Percentiles rank a stretch among this genome's conserved stretches.
Evolutionary conservation across 2,113 vertebrate genomes (phyloP).

Genomic region (Odobenus rosmarus): DNA sequence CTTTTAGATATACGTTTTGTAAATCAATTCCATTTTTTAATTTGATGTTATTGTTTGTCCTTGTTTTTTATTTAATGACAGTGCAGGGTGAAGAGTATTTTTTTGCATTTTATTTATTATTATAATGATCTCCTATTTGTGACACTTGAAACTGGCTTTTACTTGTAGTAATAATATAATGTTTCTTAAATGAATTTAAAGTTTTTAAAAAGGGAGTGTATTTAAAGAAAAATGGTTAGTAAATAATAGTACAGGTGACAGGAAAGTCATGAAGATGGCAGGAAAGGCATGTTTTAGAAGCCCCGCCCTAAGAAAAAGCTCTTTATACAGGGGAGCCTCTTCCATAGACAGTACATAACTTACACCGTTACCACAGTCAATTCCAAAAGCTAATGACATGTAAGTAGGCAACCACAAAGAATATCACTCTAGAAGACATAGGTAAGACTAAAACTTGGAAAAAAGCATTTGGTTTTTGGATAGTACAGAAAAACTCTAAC

Average conservation of each 20-base stretch:
- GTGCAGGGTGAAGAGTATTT: background rate
- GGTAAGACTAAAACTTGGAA: background rate
- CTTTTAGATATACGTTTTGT: background rate
- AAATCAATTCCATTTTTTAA: conserved; percentile 14
- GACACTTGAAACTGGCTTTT: background rate
- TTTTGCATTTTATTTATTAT: conserved; percentile 22
- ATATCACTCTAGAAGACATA: background rate
- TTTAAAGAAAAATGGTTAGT: background rate
- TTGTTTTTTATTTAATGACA: conserved; percentile 8
- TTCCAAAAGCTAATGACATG: background rate
- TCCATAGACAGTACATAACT: background rate
- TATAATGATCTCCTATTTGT: background rate
- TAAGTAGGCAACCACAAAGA: background rate
- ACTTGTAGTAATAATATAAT: background rate
- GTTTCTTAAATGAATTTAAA: conserved; percentile 20
- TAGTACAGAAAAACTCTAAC: background rate
- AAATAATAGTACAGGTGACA: background rate
- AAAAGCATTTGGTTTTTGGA: background rate
- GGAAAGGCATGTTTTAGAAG: background rate
- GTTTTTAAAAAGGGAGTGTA: background rate
- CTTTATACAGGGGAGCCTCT: background rate
- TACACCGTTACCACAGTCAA: background rate
- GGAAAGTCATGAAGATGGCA: background rate
- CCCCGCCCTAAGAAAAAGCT: background rate
- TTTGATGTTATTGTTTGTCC: background rate